A percentile compares a stretch with the other conserved stretches of the same genome.
These are phyloP conservation scores for Drosophila gaucha DNA, from an alignment of 2,888 invertebrate genomes.

Conservation along the genomic window DNA sequence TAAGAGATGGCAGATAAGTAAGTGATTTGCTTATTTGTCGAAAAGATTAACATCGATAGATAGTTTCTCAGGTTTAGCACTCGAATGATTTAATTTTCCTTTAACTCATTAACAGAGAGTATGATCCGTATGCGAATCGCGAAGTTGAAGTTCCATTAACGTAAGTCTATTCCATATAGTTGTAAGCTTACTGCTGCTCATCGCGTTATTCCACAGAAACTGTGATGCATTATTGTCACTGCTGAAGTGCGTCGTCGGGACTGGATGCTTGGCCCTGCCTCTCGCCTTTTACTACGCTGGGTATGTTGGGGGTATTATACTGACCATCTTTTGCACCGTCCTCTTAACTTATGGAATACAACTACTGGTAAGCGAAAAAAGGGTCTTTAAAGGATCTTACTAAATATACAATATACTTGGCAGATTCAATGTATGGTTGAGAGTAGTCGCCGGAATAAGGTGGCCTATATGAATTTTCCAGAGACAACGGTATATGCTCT, in stretches of 20 bases:
- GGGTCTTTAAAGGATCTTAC: neutral
- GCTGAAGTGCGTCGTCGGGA: constrained; percentile 53
- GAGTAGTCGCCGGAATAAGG: constrained; percentile 17
- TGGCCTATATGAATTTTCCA: constrained; percentile 41
- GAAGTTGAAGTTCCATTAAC: constrained; percentile 26
- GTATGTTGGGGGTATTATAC: constrained; percentile 28
- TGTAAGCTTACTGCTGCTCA: neutral
- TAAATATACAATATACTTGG: too few relatives aligned
- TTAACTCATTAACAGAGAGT: neutral
- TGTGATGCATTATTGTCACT: constrained; percentile 46
- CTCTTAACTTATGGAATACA: constrained; percentile 56
- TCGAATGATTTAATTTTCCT: neutral
- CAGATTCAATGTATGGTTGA: constrained; percentile 55
- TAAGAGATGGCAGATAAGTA: too few relatives aligned
- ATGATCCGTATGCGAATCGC: constrained; percentile 51
- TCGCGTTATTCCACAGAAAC: constrained; percentile 16
- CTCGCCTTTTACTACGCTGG: constrained; percentile 48
- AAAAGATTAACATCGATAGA: too few relatives aligned
- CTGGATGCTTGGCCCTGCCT: constrained; percentile 60
- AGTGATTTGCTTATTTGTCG: too few relatives aligned
- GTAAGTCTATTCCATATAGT: constrained; percentile 35
- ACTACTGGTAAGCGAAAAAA: constrained; percentile 43
- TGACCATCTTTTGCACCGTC: constrained; percentile 3
- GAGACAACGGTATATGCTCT: constrained; percentile 49
- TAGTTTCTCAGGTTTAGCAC: neutral